Evolutionary conservation across 2,888 invertebrate genomes (phyloP).

Genomic region (Merodon equestris): DNA sequence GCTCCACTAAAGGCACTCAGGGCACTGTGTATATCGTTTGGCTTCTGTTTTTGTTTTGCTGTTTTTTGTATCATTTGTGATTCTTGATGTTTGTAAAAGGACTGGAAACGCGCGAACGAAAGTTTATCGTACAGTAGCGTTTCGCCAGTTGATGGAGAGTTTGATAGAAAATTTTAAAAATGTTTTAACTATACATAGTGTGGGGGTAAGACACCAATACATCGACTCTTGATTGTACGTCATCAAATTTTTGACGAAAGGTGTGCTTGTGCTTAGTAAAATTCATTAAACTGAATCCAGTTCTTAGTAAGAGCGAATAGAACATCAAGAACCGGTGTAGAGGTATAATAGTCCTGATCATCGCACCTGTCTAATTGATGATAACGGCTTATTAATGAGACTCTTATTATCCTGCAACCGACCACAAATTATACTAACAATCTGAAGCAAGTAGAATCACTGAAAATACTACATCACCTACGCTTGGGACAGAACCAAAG

Average conservation of each 20-base stretch:
- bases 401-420: conserved; percentile 40
- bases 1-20: conserved; percentile 12
- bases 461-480: conserved; percentile 8
- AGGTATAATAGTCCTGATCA: too few relatives aligned
- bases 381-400: conserved; percentile 45
- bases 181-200: conserved; percentile 59
- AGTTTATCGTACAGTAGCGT: conserved; percentile 57
- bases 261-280: too few relatives aligned
- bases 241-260: conserved; percentile 33
- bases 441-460: conserved; percentile 11
- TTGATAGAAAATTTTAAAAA: conserved; percentile 42
- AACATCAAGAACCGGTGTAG: too few relatives aligned
- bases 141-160: conserved; percentile 19
- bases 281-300: too few relatives aligned
- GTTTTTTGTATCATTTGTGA: background rate
- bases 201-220: background rate
- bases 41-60: conserved; percentile 8
- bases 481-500: too few relatives aligned
- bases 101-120: conserved; percentile 29
- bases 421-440: conserved; percentile 30
- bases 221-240: too few relatives aligned
- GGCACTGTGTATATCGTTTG: conserved; percentile 4
- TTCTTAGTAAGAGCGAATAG: too few relatives aligned
- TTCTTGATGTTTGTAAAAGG: conserved; percentile 22
- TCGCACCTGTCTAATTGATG: conserved; percentile 22